phyloP scores from a whole-genome alignment of 2,797 vertebrate genomes.

The Potorous gilbertii region DNA sequence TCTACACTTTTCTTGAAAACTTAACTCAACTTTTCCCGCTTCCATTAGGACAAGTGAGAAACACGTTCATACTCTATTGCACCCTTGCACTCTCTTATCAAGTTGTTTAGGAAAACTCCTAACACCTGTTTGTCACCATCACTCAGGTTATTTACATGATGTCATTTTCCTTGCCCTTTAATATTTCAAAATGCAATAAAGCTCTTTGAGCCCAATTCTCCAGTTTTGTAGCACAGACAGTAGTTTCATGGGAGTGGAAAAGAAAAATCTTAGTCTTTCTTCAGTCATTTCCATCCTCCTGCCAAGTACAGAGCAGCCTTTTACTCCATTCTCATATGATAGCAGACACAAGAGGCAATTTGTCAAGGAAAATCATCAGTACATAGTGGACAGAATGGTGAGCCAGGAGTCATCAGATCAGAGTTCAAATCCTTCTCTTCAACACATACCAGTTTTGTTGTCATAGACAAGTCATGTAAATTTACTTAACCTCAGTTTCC shows the following conservation, averaged over 20 bases:
- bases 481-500: background rate
- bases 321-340: background rate
- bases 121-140: background rate
- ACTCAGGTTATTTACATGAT: constrained; percentile 67
- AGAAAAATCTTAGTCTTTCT: background rate
- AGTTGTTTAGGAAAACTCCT: background rate
- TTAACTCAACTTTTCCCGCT: background rate
- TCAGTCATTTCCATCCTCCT: constrained; percentile 1
- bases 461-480: background rate
- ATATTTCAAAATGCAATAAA: constrained; percentile 74
- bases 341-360: background rate
- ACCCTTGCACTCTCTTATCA: background rate
- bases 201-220: constrained; percentile 62
- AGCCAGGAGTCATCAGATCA: background rate
- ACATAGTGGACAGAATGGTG: background rate
- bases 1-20: background rate
- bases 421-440: background rate
- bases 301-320: background rate
- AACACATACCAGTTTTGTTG: background rate
- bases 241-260: background rate
- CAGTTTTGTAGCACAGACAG: constrained; percentile 61
- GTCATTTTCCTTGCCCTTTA: constrained; percentile 70
- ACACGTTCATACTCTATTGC: background rate
- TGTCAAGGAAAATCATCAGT: background rate
- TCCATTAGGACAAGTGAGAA: background rate